These are phyloP conservation scores for Philaethria dido DNA, from an alignment of 2,888 invertebrate species.

Conservation along the genomic window DNA sequence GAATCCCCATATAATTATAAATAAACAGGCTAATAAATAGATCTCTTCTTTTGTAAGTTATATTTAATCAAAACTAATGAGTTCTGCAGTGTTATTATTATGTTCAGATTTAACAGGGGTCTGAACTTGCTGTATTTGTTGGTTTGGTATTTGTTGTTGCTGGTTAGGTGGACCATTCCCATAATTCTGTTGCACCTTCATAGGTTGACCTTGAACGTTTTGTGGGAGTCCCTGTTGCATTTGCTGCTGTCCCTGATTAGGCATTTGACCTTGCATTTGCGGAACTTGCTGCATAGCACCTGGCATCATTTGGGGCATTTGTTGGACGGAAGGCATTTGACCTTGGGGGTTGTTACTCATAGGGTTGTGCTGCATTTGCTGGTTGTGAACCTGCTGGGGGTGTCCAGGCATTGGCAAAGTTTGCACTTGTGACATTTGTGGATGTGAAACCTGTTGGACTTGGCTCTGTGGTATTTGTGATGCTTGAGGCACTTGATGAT, in stretches of 20 bases:
- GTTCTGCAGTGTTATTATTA: constrained; percentile 87
- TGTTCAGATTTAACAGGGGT: constrained; percentile 69
- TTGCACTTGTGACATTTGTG: constrained; percentile 54
- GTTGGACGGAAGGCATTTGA: constrained; percentile 50
- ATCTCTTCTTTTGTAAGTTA: constrained; percentile 47
- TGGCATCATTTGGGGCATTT: constrained; percentile 46
- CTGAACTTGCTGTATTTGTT: constrained; percentile 51
- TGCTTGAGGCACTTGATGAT: constrained; percentile 53
- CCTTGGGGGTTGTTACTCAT: constrained; percentile 53
- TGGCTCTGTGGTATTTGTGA: constrained; percentile 45
- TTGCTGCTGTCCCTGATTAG: constrained; percentile 45
- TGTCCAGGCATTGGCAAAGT: constrained; percentile 55
- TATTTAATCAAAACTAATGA: constrained; percentile 91
- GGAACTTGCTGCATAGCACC: constrained; percentile 47
- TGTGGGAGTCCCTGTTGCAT: constrained; percentile 49
- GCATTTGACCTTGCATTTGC: constrained; percentile 51
- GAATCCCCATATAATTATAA: constrained; percentile 42
- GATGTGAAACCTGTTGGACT: constrained; percentile 53
- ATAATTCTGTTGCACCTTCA: constrained; percentile 49
- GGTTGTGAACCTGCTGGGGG: constrained; percentile 52
- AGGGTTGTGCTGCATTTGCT: constrained; percentile 58
- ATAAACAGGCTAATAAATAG: constrained; percentile 61
- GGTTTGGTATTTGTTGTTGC: constrained; percentile 49
- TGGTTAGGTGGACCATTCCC: constrained; percentile 49
- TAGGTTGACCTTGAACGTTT: constrained; percentile 44